Evolutionary conservation across 2,797 vertebrate species (phyloP), one percentile per base, ranked within the genome.

Genomic region (Micropoecilia bifurca): DNA sequence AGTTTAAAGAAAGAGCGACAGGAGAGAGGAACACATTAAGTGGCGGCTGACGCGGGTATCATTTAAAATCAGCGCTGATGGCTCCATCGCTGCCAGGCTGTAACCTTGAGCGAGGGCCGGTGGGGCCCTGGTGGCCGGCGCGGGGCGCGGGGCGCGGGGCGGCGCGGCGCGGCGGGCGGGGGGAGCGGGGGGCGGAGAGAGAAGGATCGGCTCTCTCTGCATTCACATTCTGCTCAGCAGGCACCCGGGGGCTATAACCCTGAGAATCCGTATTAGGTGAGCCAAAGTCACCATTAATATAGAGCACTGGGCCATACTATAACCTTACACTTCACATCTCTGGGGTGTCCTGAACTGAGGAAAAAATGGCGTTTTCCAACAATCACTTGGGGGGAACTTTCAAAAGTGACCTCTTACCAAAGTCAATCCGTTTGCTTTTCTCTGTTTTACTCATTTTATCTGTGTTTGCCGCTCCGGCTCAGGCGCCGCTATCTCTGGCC

Each of bases 271-370:
- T 93, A 92, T 94, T 95, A 95, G 93, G 94, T 95, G 93, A 95
- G 93, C 93, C 95, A 96, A 96, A 95, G 95, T 95, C 95, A 95
- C 94, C 95, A 96, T 96, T 96, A 96, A 95, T 96, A 95, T 95
- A 93, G 92, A 95, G 94, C 94, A 92, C 86, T 91, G 93, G 95
- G 93, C 94, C 94, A 92, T 94, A 95, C 93, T 91, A 94, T 95
- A 93, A 96, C 95, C 95, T 94, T 93, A 93, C 93, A 93, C 93
- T 94, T 89, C 94, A 93, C 93, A 92, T 94, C 93, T 95, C 95
- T 92, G 88, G 95, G 94, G 94, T 88, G 94, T 95, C 94, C 94
- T 94, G 93, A 92, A 90, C 88, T 79, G 85, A 90, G 89, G 45
- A 76, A 87, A 90, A 90, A 94, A 92, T 89, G 90, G 85, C 86